Evolutionary conservation across 2,888 invertebrate genomes (phyloP).

Genomic region (Spodoptera littoralis): DNA sequence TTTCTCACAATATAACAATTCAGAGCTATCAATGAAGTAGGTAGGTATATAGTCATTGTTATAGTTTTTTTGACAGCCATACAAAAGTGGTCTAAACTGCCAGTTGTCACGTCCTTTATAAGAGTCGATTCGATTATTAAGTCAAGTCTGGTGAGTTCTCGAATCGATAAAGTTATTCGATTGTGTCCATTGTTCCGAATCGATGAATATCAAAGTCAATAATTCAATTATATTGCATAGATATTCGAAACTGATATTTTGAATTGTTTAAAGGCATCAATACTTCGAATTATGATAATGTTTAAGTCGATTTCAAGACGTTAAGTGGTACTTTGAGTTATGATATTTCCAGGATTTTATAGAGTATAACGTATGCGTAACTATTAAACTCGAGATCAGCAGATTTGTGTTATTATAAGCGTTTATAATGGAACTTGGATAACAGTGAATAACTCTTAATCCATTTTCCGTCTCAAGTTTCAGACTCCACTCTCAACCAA

Average conservation of each 20-base stretch:
- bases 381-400: no score
- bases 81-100: conserved; percentile 41
- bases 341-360: conserved; percentile 17
- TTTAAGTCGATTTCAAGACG: not conserved
- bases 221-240: conserved; percentile 56
- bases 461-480: no score
- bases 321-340: conserved; percentile 10
- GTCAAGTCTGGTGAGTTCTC: conserved; percentile 50
- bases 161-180: conserved; percentile 59
- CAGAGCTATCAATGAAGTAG: conserved; percentile 22
- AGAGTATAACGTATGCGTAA: no score
- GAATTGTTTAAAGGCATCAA: conserved; percentile 46
- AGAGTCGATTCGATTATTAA: conserved; percentile 52
- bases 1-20: conserved; percentile 34
- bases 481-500: no score
- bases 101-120: conserved; percentile 52
- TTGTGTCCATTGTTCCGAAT: conserved; percentile 59
- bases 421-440: no score
- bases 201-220: conserved; percentile 61
- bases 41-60: conserved; percentile 32
- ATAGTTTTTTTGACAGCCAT: conserved; percentile 30
- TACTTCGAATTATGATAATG: conserved; percentile 27
- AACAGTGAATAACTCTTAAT: no score
- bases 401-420: no score
- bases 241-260: conserved; percentile 56